These are phyloP conservation scores for Melolontha melolontha DNA, from an alignment of 2,888 invertebrate species.

Conservation along the genomic window DNA sequence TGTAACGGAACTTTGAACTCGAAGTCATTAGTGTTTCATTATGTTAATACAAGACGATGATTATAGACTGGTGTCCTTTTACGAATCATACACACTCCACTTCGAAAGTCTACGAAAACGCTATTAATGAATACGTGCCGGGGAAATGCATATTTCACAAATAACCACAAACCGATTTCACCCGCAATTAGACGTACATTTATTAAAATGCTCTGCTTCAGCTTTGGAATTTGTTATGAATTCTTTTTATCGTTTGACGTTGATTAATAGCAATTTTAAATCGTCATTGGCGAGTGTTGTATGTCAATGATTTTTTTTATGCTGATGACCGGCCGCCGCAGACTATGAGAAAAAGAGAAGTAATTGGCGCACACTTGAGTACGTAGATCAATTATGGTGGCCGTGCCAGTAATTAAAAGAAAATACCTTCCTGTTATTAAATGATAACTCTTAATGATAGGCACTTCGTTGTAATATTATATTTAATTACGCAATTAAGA, in stretches of 20 bases:
- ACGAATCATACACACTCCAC: conserved; percentile 9
- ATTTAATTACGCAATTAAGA: conserved; percentile 19
- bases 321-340: background rate
- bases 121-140: conserved; percentile 12
- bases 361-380: conserved; percentile 13
- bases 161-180: conserved; percentile 13
- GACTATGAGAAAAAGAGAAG: conserved; percentile 8
- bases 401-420: conserved; percentile 18
- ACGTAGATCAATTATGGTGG: conserved; percentile 19
- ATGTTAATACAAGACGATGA: conserved; percentile 36
- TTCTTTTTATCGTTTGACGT: conserved; percentile 13
- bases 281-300: conserved; percentile 18
- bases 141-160: background rate
- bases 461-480: conserved; percentile 1
- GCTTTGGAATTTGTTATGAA: conserved; percentile 28
- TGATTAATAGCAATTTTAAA: conserved; percentile 32
- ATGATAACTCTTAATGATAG: conserved; percentile 9
- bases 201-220: conserved; percentile 19
- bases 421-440: conserved; percentile 14
- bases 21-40: conserved; percentile 40
- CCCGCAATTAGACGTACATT: conserved; percentile 27
- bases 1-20: conserved; percentile 39
- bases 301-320: conserved; percentile 23
- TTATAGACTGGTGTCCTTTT: conserved; percentile 25
- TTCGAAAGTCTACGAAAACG: background rate